These are phyloP conservation scores for Lasioglossum malachurum DNA, from an alignment of 2,888 invertebrate genomes.

Conservation along the genomic window DNA sequence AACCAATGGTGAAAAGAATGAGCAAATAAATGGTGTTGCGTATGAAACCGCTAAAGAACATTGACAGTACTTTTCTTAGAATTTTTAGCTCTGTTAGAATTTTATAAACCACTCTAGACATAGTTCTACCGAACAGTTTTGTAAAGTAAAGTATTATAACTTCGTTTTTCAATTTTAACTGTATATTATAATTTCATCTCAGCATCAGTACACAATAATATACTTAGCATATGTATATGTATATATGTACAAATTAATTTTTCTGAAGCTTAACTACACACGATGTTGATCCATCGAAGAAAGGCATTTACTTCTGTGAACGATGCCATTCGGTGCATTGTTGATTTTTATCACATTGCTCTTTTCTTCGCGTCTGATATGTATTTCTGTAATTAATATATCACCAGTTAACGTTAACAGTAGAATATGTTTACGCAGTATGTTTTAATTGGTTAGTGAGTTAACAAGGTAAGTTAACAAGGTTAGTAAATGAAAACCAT, in stretches of 20 bases:
- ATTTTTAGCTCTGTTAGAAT: not conserved
- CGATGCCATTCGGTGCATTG: not conserved
- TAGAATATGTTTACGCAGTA: not conserved
- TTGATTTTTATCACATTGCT: not conserved
- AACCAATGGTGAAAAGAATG: not conserved
- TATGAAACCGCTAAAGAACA: not conserved
- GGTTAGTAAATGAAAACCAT: not conserved
- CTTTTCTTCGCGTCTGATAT: not conserved
- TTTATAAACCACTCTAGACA: not conserved
- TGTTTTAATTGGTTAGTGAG: not conserved
- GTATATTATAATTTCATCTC: not conserved
- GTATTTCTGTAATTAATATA: conserved; percentile 4
- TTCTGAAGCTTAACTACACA: not conserved
- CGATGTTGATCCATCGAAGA: not conserved
- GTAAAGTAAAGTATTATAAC: not conserved
- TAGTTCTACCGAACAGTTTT: not conserved
- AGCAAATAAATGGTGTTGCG: not conserved
- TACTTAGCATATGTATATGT: not conserved
- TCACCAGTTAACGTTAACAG: not conserved
- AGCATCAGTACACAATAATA: not conserved
- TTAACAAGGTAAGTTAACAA: not conserved
- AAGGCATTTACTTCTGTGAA: not conserved
- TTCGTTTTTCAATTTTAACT: not conserved
- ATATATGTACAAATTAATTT: not conserved
- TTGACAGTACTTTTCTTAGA: not conserved